Base-by-base conservation (phyloP, 2,888 invertebrate species). In the Pediacus dermestoides region DNA sequence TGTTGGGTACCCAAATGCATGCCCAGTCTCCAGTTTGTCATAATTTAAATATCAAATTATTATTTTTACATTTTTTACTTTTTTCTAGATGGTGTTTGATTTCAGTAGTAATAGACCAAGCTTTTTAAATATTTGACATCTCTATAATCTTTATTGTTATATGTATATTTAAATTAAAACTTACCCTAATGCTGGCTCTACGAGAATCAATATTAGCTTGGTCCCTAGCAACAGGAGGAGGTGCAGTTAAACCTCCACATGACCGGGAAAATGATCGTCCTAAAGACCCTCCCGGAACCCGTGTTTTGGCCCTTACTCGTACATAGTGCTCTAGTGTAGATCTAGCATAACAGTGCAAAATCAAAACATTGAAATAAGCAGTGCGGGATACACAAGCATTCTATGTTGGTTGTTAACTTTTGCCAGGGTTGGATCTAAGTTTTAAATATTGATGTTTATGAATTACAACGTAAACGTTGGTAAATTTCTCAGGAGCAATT, bases 201-300 rank as follows among this genome's bases (percentile, higher is more conserved):
- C 77, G 70, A 9, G 75, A 73, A 49, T 76, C 76, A 30, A 68
- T 71, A 47, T 63, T 74, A 25, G 73, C 65, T 58, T 72, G 72
- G 34, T 75, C 75, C 31, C 74, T 74, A 36, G 37, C 39, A 27
- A 47, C 36, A 9, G 74, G 73, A 14, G 55, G 50, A 9, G 54
- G 50, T 12, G 60, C 63, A 38, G 76, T 68, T 14, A 78, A 75
- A 44, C 77, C 78, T 15, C 78, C 78, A 39, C 79, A 78, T 26
- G 79, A 79, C 57, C 79, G 74, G 43, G 80, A 80, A 63, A 80
- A 80, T 32, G 78, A 78, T 56, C 80, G 71, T 52, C 80, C 80
- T 64, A 81, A 70, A 68, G 80, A 78, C 49, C 80, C 76, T 62
- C 79, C 78, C 64, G 78, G 77, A 47, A 77, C 76, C 44, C 79